A percentile compares a stretch with the other conserved stretches of the same genome.
phyloP scores from a whole-genome alignment of 2,797 vertebrate genomes.

The Rachycentron canadum region DNA sequence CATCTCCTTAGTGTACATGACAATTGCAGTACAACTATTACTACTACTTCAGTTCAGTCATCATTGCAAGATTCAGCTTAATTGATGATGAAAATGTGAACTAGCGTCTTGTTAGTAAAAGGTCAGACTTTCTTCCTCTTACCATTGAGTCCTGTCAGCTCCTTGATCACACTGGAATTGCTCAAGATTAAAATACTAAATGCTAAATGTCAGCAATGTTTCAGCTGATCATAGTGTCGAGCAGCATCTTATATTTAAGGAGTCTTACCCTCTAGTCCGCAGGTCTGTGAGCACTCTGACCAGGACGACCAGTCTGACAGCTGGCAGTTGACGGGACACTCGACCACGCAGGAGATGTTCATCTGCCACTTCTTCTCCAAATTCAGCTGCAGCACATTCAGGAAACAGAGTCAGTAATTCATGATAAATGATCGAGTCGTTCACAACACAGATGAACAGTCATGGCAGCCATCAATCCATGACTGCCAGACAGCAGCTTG shows the following conservation, averaged over 20 bases:
- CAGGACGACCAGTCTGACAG: constrained; percentile 95
- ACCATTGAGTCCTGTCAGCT: neutral
- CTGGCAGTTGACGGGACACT: constrained; percentile 98
- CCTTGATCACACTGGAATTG: neutral
- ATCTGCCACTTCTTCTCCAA: constrained; percentile 96
- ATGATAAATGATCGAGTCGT: neutral
- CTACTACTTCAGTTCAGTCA: neutral
- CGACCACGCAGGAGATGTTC: constrained; percentile 93
- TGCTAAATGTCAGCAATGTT: constrained; percentile 5
- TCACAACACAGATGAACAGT: neutral
- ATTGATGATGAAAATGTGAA: neutral
- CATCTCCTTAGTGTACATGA: neutral
- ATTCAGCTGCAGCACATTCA: constrained; percentile 76
- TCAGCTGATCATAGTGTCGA: neutral
- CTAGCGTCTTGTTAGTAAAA: constrained; percentile 9
- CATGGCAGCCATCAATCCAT: constrained; percentile 21
- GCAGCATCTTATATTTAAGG: no score
- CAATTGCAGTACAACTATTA: neutral
- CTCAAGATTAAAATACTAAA: constrained; percentile 12
- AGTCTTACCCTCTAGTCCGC: constrained; percentile 92
- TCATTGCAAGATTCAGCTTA: neutral
- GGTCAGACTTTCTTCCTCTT: neutral
- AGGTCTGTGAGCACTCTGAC: constrained; percentile 94
- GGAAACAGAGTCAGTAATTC: constrained; percentile 10
- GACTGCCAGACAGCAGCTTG: constrained; percentile 21